A percentile compares a stretch with the other conserved stretches of the same genome.
Evolutionary conservation across 1,140 invertebrate genomes (phyloP).

Genomic region (Drosophila ohnishii): DNA sequence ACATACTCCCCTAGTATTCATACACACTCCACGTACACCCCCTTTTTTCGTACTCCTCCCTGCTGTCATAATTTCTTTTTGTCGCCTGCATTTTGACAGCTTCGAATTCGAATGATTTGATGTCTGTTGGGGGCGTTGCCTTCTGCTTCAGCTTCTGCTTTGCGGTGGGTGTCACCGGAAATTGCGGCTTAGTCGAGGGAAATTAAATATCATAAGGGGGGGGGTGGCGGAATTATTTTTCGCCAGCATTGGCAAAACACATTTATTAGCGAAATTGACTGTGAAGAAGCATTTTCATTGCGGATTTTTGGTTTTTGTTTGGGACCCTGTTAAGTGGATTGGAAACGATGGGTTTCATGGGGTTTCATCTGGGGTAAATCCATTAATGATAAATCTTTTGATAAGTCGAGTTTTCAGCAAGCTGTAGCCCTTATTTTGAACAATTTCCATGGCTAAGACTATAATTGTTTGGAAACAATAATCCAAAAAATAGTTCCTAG

Average conservation of each 20-base stretch:
- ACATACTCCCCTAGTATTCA: conserved; percentile 10
- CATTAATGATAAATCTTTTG: conserved; percentile 16
- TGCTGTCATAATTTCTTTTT: conserved; percentile 64
- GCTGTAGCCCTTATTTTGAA: not conserved
- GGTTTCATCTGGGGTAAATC: not conserved
- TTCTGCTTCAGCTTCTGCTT: not conserved
- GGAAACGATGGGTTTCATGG: conserved; percentile 1
- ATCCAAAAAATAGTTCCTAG: not conserved
- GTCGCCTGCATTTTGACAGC: conserved; percentile 68
- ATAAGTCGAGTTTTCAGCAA: not conserved
- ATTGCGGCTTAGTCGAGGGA: conserved; percentile 66
- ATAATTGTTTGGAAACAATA: conserved; percentile 6
- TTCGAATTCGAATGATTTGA: conserved; percentile 67
- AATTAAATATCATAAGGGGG: conserved; percentile 65
- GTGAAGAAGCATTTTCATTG: conserved; percentile 51
- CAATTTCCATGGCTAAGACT: not conserved
- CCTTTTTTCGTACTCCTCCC: conserved; percentile 9
- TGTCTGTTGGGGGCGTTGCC: conserved; percentile 52
- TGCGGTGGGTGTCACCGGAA: conserved; percentile 67
- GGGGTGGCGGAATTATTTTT: conserved; percentile 37
- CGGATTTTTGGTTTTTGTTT: conserved; percentile 6
- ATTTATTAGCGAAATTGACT: conserved; percentile 70
- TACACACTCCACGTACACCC: conserved; percentile 6
- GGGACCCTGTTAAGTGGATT: conserved; percentile 63
- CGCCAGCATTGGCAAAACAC: conserved; percentile 50